Evolutionary conservation across 2,797 vertebrate species (phyloP).

Genomic region (Gadopsis marmoratus): DNA sequence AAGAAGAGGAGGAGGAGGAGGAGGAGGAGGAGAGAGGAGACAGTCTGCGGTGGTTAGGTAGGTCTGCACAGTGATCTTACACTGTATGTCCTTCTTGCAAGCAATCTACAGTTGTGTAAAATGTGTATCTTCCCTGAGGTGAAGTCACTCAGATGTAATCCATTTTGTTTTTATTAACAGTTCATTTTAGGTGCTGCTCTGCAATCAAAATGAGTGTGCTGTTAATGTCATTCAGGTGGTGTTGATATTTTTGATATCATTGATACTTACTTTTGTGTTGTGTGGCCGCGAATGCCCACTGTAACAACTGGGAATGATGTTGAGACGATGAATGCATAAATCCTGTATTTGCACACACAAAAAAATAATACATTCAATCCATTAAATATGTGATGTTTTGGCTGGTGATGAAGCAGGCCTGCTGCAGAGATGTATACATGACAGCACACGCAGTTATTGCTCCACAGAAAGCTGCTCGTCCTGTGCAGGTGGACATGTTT

Average conservation of each 20-base stretch:
- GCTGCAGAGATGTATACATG: background rate
- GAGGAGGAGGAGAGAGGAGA: slow-evolving; percentile 42
- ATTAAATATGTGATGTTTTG: slow-evolving; percentile 1
- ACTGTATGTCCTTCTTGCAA: slow-evolving; percentile 9
- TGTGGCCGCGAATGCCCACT: background rate
- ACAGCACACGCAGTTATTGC: background rate
- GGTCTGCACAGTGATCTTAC: slow-evolving; percentile 55
- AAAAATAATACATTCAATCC: slow-evolving; percentile 7
- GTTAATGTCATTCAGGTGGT: background rate
- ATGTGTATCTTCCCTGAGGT: background rate
- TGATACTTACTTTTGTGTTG: background rate
- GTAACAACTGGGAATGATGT: background rate
- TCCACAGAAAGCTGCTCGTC: background rate
- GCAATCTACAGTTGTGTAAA: background rate
- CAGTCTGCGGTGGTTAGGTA: slow-evolving; percentile 64
- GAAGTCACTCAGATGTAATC: background rate
- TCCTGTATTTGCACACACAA: background rate
- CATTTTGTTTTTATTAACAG: background rate
- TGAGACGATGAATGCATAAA: background rate
- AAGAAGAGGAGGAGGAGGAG: slow-evolving; percentile 25
- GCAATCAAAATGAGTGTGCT: background rate
- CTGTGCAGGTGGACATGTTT: slow-evolving; percentile 13
- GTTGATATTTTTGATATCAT: background rate
- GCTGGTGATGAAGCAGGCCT: slow-evolving; percentile 25
- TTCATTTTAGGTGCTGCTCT: background rate